Evolutionary conservation across 2,888 invertebrate genomes (phyloP), one percentile per base, ranked within the genome.

Genomic region (Linnaemya vulpina): DNA sequence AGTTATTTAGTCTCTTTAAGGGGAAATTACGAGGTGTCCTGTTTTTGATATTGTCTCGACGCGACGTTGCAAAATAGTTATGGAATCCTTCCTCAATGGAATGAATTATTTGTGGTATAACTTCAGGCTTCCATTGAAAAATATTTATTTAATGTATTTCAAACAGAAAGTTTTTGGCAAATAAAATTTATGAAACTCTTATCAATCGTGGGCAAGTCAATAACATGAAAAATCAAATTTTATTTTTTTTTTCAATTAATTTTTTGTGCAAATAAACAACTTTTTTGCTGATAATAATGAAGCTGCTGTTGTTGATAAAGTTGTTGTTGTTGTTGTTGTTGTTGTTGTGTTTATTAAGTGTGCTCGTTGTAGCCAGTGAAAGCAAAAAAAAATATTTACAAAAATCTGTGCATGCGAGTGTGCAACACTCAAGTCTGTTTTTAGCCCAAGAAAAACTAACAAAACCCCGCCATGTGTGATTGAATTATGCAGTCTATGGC

Each of bases 341-440:
- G 58, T 71, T 81, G 49, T 60, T 70, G 81, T 40, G 51, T 82
- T 82, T 82, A 82, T 85, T 85, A 85, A 85, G 82, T 82, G 70
- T 75, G 67, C 63, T 71, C 58, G 58, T 49, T 55, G 58, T 40
- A 58, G 58, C 58, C 30, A 68, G 7, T 15, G 38, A 30, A 1
- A 17, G 30, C 10, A 65, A 30, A 62, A 40, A 25, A 38, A 49
- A 13, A 60, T 40, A 10, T 17, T 13, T 40, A 13, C 5, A n/a
- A 5, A 17, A 20, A 17, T 46, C 17, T 30, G n/a, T 25, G 51
- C n/a, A n/a, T n/a, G n/a, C n/a, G n/a, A n/a, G n/a, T n/a, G n/a
- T n/a, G n/a, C n/a, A n/a, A n/a, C n/a, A n/a, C n/a, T n/a, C n/a
- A n/a, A 30, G 30, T 30, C 3, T 30, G 3, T n/a, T 58, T 38